Evolutionary conservation across 37 sponge, comb jelly and placozoan genomes (phyloP).

Genomic region (Hormiphora californensis): DNA sequence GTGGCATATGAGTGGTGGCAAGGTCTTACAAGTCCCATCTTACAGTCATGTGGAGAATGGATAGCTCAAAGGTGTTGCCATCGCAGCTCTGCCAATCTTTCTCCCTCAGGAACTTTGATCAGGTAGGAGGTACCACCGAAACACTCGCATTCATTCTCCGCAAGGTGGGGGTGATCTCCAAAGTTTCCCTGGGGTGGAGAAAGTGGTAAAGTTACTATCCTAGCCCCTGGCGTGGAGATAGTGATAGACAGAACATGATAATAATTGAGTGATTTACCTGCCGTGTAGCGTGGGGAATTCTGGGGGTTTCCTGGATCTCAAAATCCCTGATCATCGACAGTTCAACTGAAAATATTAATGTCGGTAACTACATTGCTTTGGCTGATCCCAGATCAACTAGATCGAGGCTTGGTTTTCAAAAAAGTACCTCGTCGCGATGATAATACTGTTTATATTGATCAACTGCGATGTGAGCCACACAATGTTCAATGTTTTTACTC

Average conservation of each 20-base stretch:
- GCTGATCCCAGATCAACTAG: background rate
- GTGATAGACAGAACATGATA: no score
- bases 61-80: background rate
- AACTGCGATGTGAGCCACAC: no score
- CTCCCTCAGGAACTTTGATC: background rate
- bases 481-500: no score
- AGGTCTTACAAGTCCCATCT: no score
- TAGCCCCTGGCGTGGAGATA: no score
- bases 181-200: background rate
- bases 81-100: background rate
- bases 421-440: no score
- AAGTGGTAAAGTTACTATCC: background rate
- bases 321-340: background rate
- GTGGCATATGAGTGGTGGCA: no score
- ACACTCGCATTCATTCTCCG: background rate
- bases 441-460: no score
- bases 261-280: no score
- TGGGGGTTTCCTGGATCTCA: background rate
- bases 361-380: background rate
- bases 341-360: slow-evolving; percentile 33
- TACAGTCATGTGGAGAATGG: background rate
- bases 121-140: background rate
- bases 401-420: no score
- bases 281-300: no score
- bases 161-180: background rate